A percentile compares a stretch with the other conserved stretches of the same genome.
phyloP scores from a whole-genome alignment of 1,140 invertebrate species.

The Gryon sp. region DNA sequence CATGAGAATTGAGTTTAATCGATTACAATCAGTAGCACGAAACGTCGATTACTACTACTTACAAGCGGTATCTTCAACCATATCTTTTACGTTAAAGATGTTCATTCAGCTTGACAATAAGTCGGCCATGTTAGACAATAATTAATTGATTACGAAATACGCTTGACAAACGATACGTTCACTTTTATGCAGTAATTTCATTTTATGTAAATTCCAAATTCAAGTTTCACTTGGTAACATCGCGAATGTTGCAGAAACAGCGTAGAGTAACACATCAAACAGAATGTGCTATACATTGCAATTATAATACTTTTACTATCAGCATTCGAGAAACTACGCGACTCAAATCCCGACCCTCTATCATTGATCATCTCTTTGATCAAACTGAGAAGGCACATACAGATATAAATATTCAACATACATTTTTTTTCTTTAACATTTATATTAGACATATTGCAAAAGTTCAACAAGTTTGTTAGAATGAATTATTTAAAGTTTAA shows the following conservation, averaged over 20 bases:
- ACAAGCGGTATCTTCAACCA: constrained; percentile 33
- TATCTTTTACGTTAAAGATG: constrained; percentile 48
- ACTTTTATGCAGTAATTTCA: constrained; percentile 44
- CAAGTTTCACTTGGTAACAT: constrained; percentile 10
- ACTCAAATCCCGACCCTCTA: neutral
- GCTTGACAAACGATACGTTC: constrained; percentile 17
- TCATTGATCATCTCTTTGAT: constrained; percentile 26
- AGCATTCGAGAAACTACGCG: constrained; percentile 36
- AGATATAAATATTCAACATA: too few relatives aligned
- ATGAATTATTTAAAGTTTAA: too few relatives aligned
- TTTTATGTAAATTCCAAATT: constrained; percentile 24
- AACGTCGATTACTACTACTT: constrained; percentile 64
- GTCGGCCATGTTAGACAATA: constrained; percentile 19
- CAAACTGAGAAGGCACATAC: constrained; percentile 4
- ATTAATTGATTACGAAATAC: constrained; percentile 49
- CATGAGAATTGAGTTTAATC: constrained; percentile 59
- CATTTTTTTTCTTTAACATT: too few relatives aligned
- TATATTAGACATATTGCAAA: too few relatives aligned
- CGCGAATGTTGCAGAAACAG: constrained; percentile 23
- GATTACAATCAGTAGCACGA: constrained; percentile 63
- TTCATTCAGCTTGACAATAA: constrained; percentile 22
- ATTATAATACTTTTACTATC: constrained; percentile 45
- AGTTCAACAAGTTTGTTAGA: too few relatives aligned
- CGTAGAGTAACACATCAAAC: constrained; percentile 24
- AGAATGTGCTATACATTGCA: constrained; percentile 32